These are phyloP conservation scores for Trinectes maculatus DNA, from an alignment of 2,113 vertebrate species.

Conservation along the genomic window DNA sequence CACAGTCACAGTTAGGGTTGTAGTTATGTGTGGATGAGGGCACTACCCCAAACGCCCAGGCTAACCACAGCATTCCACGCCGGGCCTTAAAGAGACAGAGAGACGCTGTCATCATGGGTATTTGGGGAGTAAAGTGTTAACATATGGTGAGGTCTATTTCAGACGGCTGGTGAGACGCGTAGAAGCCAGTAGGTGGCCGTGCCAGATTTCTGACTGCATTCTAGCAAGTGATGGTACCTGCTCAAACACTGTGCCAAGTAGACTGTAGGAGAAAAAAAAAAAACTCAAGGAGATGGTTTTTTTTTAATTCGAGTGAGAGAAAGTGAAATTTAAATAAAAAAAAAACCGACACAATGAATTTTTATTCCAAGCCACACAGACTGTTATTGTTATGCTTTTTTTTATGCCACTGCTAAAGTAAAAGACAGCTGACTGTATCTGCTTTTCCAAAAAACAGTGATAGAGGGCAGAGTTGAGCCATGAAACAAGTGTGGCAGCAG, in stretches of 20 bases:
- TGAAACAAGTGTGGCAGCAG: constrained; percentile 39
- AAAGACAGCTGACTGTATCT: background rate
- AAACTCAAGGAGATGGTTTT: background rate
- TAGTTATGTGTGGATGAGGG: constrained; percentile 77
- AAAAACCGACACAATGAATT: background rate
- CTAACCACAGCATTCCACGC: constrained; percentile 80
- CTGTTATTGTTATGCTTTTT: background rate
- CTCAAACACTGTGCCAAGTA: background rate
- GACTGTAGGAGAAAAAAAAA: background rate
- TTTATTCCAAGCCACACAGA: background rate
- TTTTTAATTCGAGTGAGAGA: background rate
- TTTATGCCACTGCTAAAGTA: background rate
- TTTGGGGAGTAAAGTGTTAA: constrained; percentile 77
- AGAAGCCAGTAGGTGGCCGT: constrained; percentile 62
- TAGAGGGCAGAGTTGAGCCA: constrained; percentile 84
- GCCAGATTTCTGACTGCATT: constrained; percentile 34
- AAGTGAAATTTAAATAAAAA: background rate
- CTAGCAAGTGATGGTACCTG: constrained; percentile 5
- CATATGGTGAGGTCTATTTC: constrained; percentile 67
- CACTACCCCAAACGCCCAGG: constrained; percentile 79
- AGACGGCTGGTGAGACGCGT: constrained; percentile 51
- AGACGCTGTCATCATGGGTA: constrained; percentile 68
- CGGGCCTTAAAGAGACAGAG: constrained; percentile 78
- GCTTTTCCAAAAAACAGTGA: constrained; percentile 42
- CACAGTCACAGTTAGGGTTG: constrained; percentile 61